A percentile compares a stretch with the other conserved stretches of the same genome.
phyloP scores from a whole-genome alignment of 2,113 vertebrate genomes.

The Toxotes jaculatrix region DNA sequence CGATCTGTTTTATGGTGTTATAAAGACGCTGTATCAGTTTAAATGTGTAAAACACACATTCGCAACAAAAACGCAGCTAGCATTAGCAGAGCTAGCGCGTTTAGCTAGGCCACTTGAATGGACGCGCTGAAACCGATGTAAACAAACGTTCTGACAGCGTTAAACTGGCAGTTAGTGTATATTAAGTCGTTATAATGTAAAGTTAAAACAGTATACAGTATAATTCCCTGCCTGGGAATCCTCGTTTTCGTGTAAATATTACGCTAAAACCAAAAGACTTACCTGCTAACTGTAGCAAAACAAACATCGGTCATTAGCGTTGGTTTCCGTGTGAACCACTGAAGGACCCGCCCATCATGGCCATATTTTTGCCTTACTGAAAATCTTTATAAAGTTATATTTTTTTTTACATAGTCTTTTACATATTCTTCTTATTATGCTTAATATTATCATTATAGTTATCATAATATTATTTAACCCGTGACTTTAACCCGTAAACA shows the following conservation, averaged over 20 bases:
- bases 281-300: constrained; percentile 79
- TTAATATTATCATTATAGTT: fast-evolving
- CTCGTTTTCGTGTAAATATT: not conserved
- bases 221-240: fast-evolving
- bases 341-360: constrained; percentile 62
- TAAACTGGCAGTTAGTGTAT: not conserved
- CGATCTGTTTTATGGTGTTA: fast-evolving
- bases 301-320: constrained; percentile 77
- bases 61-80: constrained; percentile 1
- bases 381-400: constrained; percentile 6
- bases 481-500: fast-evolving
- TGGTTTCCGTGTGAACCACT: constrained; percentile 65
- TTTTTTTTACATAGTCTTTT: not conserved
- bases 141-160: constrained; percentile 56
- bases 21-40: not conserved
- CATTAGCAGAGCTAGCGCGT: constrained; percentile 41
- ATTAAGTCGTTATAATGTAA: fast-evolving
- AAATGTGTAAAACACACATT: not conserved
- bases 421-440: fast-evolving
- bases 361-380: constrained; percentile 55
- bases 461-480: fast-evolving
- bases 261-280: constrained; percentile 31
- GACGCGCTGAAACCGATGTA: constrained; percentile 24
- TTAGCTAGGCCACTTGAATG: constrained; percentile 55
- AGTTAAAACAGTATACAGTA: fast-evolving